These are phyloP conservation scores for Pocillopora verrucosa DNA, from an alignment of 64 coral and sea anemone species.

Conservation along the genomic window DNA sequence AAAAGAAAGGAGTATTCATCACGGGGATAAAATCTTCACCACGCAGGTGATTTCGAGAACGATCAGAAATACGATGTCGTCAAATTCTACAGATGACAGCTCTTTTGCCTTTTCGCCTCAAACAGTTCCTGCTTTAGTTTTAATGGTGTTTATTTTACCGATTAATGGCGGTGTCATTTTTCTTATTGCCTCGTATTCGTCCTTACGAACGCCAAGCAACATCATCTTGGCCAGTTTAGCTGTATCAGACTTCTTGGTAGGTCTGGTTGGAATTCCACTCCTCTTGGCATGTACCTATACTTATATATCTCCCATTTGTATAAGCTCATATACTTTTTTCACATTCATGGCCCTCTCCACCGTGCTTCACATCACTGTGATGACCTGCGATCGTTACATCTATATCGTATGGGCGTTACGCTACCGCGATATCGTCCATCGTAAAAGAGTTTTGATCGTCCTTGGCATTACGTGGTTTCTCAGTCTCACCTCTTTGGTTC, in stretches of 20 bases:
- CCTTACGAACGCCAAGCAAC: constrained; percentile 44
- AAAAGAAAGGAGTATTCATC: neutral
- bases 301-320: neutral
- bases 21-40: neutral
- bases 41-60: neutral
- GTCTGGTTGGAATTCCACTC: constrained; percentile 45
- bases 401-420: constrained; percentile 50
- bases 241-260: constrained; percentile 46
- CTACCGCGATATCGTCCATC: constrained; percentile 47
- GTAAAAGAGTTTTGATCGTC: constrained; percentile 8
- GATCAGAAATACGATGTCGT: neutral
- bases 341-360: constrained; percentile 43
- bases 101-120: neutral
- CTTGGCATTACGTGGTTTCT: constrained; percentile 40
- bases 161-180: constrained; percentile 42
- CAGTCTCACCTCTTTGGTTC: constrained; percentile 26
- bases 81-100: neutral
- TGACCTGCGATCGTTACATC: constrained; percentile 54
- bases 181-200: constrained; percentile 7
- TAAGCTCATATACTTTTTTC: constrained; percentile 22
- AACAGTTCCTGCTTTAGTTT: constrained; percentile 10
- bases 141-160: constrained; percentile 25
- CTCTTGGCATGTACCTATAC: constrained; percentile 17
- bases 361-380: constrained; percentile 42
- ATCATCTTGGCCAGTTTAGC: constrained; percentile 55